Percentiles rank a stretch among this genome's conserved stretches.
phyloP scores from a whole-genome alignment of 2,113 vertebrate species.

The Callipepla californica region DNA sequence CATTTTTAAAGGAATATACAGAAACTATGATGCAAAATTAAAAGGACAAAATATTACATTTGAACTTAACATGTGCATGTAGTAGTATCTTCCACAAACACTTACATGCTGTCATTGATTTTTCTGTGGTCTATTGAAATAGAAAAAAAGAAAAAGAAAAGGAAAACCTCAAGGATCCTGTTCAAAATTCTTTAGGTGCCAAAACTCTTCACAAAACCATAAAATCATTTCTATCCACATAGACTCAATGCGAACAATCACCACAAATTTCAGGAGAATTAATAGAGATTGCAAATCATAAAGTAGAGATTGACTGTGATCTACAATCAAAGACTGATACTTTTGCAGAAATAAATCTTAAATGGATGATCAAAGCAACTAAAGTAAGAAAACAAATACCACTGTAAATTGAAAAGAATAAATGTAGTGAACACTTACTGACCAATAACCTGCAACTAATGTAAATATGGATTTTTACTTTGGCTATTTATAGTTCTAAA shows the following conservation, averaged over 20 bases:
- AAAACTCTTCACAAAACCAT: background rate
- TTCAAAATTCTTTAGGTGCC: background rate
- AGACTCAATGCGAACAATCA: background rate
- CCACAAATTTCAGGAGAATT: background rate
- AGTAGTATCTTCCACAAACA: background rate
- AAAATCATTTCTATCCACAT: background rate
- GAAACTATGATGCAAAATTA: background rate
- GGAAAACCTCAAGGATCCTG: background rate
- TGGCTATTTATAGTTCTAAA: conserved; percentile 56
- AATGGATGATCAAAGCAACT: conserved; percentile 65
- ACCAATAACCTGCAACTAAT: conserved; percentile 68
- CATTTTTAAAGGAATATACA: background rate
- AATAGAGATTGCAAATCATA: background rate
- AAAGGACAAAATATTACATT: background rate
- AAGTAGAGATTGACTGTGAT: background rate
- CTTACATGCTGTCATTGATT: background rate
- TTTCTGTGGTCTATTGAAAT: background rate
- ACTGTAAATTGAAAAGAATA: conserved; percentile 36
- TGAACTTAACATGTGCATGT: background rate
- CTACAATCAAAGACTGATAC: background rate
- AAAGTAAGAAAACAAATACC: conserved; percentile 69
- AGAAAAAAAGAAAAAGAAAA: background rate
- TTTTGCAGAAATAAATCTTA: background rate
- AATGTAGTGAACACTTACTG: conserved; percentile 60
- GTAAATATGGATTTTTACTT: conserved; percentile 69